These are phyloP conservation scores for Argyrosomus regius DNA, from an alignment of 2,797 vertebrate species.

Conservation along the genomic window DNA sequence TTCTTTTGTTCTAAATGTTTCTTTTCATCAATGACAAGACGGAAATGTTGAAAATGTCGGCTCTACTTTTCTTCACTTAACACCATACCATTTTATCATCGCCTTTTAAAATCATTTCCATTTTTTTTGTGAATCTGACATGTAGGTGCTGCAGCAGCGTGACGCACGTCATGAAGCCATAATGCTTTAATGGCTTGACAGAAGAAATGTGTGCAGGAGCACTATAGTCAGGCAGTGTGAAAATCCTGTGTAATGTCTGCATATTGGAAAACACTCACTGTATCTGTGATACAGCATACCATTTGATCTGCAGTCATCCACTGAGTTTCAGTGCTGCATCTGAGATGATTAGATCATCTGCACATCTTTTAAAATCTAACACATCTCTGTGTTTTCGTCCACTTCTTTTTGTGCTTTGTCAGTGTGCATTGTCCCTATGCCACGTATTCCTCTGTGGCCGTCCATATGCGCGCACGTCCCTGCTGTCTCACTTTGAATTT, in stretches of 20 bases:
- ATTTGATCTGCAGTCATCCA: not conserved
- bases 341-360: conserved; percentile 6
- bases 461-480: conserved; percentile 42
- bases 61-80: not conserved
- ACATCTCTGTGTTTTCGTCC: conserved; percentile 26
- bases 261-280: not conserved
- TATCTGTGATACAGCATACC: not conserved
- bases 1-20: not conserved
- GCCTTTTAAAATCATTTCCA: not conserved
- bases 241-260: conserved; percentile 7
- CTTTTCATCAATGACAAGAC: not conserved
- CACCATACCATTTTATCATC: no score
- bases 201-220: conserved; percentile 8
- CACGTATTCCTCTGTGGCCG: conserved; percentile 46
- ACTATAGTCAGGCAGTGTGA: not conserved
- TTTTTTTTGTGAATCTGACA: no score
- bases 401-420: not conserved
- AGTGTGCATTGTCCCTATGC: not conserved
- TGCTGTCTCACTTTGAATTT: conserved; percentile 55
- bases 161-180: conserved; percentile 14
- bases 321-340: not conserved
- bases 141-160: not conserved
- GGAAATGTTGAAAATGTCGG: not conserved
- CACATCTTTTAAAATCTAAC: not conserved
- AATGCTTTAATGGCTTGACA: conserved; percentile 26